A percentile compares a stretch with the other conserved stretches of the same genome.
These are phyloP conservation scores for Adelphocoris suturalis DNA, from an alignment of 2,888 invertebrate species.

Conservation along the genomic window DNA sequence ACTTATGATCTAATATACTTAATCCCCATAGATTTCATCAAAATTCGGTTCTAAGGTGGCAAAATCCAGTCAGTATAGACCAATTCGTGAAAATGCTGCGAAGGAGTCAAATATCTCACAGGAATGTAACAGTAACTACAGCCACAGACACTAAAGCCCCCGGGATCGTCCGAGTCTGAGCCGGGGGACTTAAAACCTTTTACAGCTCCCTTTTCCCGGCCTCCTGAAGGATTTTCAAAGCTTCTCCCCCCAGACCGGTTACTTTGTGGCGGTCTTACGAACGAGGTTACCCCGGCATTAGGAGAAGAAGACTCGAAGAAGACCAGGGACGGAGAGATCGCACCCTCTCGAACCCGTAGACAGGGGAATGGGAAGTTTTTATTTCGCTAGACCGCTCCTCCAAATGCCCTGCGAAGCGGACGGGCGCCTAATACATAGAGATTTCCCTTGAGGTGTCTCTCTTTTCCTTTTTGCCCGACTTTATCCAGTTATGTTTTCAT, in stretches of 20 bases:
- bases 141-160: slow-evolving; percentile 9
- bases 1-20: too few species aligned
- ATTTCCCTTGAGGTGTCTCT: slow-evolving; percentile 64
- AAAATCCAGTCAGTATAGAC: too few species aligned
- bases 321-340: not conserved
- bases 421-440: slow-evolving; percentile 62
- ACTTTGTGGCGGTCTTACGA: slow-evolving; percentile 58
- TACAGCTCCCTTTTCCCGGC: slow-evolving; percentile 28
- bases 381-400: slow-evolving; percentile 44
- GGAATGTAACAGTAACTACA: slow-evolving; percentile 13
- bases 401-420: slow-evolving; percentile 1
- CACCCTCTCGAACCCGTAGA: not conserved
- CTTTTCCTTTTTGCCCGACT: slow-evolving; percentile 20
- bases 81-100: too few species aligned
- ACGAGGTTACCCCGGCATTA: slow-evolving; percentile 59
- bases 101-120: too few species aligned
- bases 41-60: too few species aligned
- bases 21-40: too few species aligned
- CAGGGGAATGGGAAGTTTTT: not conserved
- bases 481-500: slow-evolving; percentile 66
- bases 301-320: not conserved
- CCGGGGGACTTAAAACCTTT: slow-evolving; percentile 52
- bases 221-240: slow-evolving; percentile 54
- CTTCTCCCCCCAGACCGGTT: slow-evolving; percentile 15
- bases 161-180: not conserved